Conservation (phyloP, 2,888 invertebrate genomes). For the Acholoe squamosa region DNA sequence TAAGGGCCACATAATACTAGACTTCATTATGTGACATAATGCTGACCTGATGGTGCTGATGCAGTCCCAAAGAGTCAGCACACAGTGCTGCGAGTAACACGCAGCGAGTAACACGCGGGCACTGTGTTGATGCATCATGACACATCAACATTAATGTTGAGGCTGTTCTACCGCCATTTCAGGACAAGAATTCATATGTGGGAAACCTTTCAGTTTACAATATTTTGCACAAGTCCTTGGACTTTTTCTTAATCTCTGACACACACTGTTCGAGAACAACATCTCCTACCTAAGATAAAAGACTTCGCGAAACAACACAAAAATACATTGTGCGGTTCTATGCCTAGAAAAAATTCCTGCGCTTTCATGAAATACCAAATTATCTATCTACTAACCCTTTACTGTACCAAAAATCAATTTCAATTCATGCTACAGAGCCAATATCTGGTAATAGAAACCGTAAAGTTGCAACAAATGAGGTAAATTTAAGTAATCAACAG, state of each 20-base stretch:
- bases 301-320: background rate
- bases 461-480: background rate
- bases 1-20: too few relatives aligned
- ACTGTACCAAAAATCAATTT: background rate
- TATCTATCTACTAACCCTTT: background rate
- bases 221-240: background rate
- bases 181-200: too few relatives aligned
- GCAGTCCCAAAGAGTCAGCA: too few relatives aligned
- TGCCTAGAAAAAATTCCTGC: background rate
- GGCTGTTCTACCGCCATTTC: too few relatives aligned
- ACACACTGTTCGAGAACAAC: background rate
- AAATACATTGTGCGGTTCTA: slow-evolving; percentile 8
- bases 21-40: too few relatives aligned
- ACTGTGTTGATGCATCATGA: too few relatives aligned
- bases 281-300: background rate
- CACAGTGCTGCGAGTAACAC: too few relatives aligned
- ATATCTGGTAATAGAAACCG: background rate
- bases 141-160: too few relatives aligned
- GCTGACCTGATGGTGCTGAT: too few relatives aligned
- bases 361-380: background rate
- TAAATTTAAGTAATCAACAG: background rate
- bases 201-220: background rate
- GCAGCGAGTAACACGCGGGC: too few relatives aligned
- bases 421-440: background rate
- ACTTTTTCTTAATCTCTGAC: background rate